phyloP scores from a whole-genome alignment of 2,888 invertebrate genomes.

The Rhagonycha lutea region DNA sequence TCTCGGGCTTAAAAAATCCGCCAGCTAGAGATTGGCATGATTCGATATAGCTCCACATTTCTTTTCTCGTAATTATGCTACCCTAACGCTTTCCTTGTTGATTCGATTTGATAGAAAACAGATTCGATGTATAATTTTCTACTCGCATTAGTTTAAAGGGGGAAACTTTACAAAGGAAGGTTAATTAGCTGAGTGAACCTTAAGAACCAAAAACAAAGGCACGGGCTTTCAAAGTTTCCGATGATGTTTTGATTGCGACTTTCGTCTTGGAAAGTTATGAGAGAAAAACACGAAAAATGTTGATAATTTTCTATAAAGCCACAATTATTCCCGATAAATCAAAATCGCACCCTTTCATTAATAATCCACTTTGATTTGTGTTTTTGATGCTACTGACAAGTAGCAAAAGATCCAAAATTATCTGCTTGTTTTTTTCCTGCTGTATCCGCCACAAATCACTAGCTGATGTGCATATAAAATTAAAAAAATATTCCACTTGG shows the following conservation, averaged over 20 bases:
- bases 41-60: constrained; percentile 44
- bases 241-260: not conserved
- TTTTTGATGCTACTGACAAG: constrained; percentile 1
- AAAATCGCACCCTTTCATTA: constrained; percentile 1
- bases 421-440: not conserved
- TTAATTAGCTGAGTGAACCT: not conserved
- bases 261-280: not conserved
- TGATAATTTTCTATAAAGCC: not conserved
- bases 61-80: constrained; percentile 28
- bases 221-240: not conserved
- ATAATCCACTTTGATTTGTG: constrained; percentile 2
- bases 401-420: not conserved
- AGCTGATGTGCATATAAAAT: constrained; percentile 33
- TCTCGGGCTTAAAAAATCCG: constrained; percentile 52
- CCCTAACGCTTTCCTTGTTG: constrained; percentile 30
- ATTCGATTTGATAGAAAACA: constrained; percentile 22
- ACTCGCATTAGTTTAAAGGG: not conserved
- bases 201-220: not conserved
- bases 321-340: constrained; percentile 1
- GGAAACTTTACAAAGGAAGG: not conserved
- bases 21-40: constrained; percentile 49
- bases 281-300: not conserved
- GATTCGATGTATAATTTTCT: constrained; percentile 1
- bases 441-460: constrained; percentile 20
- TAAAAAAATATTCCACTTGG: constrained; percentile 38